Base-by-base conservation (phyloP, 1,140 invertebrate genomes). In the Nasonia vitripennis region DNA sequence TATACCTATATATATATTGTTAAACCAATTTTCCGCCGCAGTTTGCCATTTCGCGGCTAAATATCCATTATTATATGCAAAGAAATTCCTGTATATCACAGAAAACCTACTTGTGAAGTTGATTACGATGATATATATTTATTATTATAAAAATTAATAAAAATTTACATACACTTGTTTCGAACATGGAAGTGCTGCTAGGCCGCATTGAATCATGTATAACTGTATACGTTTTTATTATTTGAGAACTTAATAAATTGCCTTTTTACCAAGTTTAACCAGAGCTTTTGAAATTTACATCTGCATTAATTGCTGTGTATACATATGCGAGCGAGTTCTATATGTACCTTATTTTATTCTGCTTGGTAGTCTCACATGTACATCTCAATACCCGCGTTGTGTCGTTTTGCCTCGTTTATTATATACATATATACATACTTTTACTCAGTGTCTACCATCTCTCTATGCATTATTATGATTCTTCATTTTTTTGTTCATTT, bases 181-280 rank as follows among this genome's bases (percentile, higher is more conserved):
- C 17, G 20, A 14, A 77, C 10, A 27, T 77, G 79, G 51, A 85
- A 81, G 55, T 77, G 79, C 79, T 81, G 71, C 71, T 81, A 81
- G 62, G 67, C 12, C 37, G 27, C 27, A 51, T 85, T 77, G n/a
- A 81, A 78, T 75, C 75, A 77, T 85, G 78, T 85, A 27, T 27
- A 78, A 81, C 48, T 85, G 78, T 85, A 85, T 45, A 41, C 78
- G 23, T 79, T 51, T 62, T n/a, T 11, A 51, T 81, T 45, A 45
- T 77, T 85, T 75, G 55, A 34, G 20, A 75, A 67, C 6, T 77
- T 51, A 77, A 85, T 85, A 85, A 85, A 85, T 68, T 81, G 55
- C 17, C 73, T 45, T 83, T 79, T 83, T 73, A 78, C 31, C 37
- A 14, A 82, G 11, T 45, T 82, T 86, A 51, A 83, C 20, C 45